Evolutionary conservation across 1,140 invertebrate species (phyloP), one percentile per base, ranked within the genome.

Genomic region (Bombus superbus): DNA sequence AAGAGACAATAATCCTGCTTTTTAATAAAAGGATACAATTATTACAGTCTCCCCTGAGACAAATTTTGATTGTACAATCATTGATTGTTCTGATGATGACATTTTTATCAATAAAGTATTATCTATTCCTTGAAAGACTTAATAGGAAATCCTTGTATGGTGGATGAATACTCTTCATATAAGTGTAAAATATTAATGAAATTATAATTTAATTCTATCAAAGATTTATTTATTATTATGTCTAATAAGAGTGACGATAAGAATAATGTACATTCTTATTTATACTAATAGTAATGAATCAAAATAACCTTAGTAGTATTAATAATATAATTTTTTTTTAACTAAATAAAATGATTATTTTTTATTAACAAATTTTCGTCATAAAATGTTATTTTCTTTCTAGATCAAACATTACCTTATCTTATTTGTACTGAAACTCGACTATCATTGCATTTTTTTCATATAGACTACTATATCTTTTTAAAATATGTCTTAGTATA

Each of bases 51-150:
- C 97, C 78, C 96, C 96, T 11, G 95, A 95, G 44, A 96, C 95
- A 81, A 97, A 96, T 93, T 97, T 97, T 68, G 96, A 96, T 90
- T 97, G 96, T 81, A 97, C 96, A 85, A 96, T 94, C 40, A 93
- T 89, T 40, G 92, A 88, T 88, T 90, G 75, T 47, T 91, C 90
- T 25, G 89, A 69, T 2, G 81, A 68, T 38, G 90, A 88, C 90
- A 91, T 91, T 15, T 68, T 81, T 76, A 57, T 42, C 25, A 6
- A 40, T 81, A 38, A 74, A 79, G 57, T 66, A 53, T 71, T 59
- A 42, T 57, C 25, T 81, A 57, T 68, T 42, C 2, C 18, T 53
- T 38, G 15, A n/a, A 40, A 59, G 25, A 75, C 15, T 81, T 85
- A 53, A 66, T 57, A 35, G 13, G 73, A 74, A n/a, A 44, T 66